phyloP scores from a whole-genome alignment of 2,113 vertebrate genomes.

The Rhabdomys dilectus region DNA sequence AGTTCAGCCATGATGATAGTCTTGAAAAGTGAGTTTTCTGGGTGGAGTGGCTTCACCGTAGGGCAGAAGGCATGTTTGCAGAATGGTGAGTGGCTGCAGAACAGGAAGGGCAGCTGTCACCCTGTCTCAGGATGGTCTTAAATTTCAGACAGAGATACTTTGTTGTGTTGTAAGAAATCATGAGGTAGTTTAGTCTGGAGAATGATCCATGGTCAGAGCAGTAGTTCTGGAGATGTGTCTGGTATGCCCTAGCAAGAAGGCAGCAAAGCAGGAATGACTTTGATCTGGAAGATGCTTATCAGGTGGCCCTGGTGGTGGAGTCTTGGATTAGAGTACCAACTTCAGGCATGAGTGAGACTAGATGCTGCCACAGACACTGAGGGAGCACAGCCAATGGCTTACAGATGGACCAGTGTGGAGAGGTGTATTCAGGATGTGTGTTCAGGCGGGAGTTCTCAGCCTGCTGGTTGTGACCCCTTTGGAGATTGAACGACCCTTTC shows the following conservation, averaged over 20 bases:
- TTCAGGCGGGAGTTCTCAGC: neutral
- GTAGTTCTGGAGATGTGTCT: neutral
- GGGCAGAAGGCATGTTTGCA: neutral
- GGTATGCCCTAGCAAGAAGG: neutral
- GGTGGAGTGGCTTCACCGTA: neutral
- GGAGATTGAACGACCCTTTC: neutral
- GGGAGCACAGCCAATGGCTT: neutral
- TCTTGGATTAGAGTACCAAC: neutral
- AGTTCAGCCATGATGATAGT: neutral
- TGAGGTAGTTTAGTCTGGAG: neutral
- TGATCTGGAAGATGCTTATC: neutral
- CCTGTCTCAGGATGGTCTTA: neutral
- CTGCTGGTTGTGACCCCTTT: neutral
- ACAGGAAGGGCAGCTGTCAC: neutral
- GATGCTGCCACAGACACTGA: neutral
- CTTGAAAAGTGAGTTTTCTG: constrained; percentile 12
- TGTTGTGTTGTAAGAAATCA: neutral
- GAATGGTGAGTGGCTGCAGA: neutral
- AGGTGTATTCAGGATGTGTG: neutral
- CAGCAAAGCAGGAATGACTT: neutral
- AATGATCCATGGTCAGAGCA: neutral
- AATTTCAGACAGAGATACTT: neutral
- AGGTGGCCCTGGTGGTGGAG: neutral
- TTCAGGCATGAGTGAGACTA: neutral
- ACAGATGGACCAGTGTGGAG: neutral